Percentiles rank a stretch among this genome's conserved stretches.
Evolutionary conservation across 2,113 vertebrate species (phyloP).

Genomic region (Oxyruncus cristatus): DNA sequence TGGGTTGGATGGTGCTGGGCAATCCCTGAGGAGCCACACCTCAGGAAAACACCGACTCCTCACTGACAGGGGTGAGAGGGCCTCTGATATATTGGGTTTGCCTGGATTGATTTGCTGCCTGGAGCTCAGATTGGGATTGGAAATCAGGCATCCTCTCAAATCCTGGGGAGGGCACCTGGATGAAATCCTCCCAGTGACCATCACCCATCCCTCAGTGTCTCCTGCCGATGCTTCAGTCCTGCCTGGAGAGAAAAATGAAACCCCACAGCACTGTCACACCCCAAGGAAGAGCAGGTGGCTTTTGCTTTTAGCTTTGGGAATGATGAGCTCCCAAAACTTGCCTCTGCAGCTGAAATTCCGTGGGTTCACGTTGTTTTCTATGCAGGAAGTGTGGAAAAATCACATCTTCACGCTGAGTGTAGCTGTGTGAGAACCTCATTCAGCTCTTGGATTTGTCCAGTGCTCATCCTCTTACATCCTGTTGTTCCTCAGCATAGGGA

Average conservation of each 20-base stretch:
- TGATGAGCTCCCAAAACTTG: background rate
- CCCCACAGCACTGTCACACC: background rate
- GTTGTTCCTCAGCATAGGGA: background rate
- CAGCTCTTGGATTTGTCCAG: background rate
- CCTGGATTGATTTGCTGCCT: background rate
- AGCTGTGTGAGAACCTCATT: background rate
- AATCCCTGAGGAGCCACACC: background rate
- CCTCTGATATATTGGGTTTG: too few relatives aligned
- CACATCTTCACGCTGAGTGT: background rate
- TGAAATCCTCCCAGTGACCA: background rate
- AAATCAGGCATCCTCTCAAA: background rate
- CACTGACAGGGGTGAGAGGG: background rate
- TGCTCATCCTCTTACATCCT: background rate
- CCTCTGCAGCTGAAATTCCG: background rate
- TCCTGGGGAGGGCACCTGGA: background rate
- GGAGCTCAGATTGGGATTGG: background rate
- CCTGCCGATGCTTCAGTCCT: background rate
- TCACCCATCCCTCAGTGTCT: background rate
- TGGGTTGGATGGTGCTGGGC: background rate
- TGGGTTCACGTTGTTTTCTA: background rate
- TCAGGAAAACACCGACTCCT: background rate
- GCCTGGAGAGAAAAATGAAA: background rate
- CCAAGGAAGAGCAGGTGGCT: background rate
- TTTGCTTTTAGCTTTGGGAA: background rate
- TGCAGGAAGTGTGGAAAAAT: background rate